Conservation (phyloP, 2,888 invertebrate genomes). For the Julus scandinavius region DNA sequence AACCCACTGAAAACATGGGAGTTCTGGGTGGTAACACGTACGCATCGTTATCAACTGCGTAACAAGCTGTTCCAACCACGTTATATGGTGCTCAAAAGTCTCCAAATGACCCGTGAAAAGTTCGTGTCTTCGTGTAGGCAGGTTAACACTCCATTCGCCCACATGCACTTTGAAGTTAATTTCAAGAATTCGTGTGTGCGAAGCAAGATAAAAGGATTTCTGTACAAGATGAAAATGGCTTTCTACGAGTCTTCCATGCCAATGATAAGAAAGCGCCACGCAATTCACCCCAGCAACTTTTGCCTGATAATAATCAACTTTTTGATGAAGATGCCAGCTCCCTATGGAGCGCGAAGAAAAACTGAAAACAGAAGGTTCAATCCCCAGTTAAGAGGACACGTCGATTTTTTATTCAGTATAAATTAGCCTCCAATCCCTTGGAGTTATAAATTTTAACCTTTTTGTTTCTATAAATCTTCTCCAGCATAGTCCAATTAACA, state of each 20-base stretch:
- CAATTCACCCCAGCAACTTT: constrained; percentile 6
- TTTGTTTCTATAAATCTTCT: constrained; percentile 34
- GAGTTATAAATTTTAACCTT: neutral
- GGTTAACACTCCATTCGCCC: constrained; percentile 12
- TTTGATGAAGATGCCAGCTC: constrained; percentile 42
- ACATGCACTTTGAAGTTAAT: neutral
- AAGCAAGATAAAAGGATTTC: constrained; percentile 2
- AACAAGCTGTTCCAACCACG: too few relatives aligned
- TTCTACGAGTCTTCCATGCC: neutral
- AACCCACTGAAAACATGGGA: too few relatives aligned
- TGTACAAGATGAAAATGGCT: neutral
- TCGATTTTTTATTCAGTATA: constrained; percentile 23
- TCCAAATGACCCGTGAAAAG: neutral
- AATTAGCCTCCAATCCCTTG: constrained; percentile 1
- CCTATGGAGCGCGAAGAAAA: neutral
- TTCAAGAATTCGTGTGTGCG: constrained; percentile 17
- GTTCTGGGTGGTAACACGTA: too few relatives aligned
- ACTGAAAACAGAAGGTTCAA: constrained; percentile 7
- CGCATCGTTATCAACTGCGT: too few relatives aligned
- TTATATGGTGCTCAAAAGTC: neutral
- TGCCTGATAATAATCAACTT: constrained; percentile 29
- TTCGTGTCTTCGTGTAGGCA: neutral
- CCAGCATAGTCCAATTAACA: constrained; percentile 23
- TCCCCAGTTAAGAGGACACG: constrained; percentile 30
- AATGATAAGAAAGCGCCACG: constrained; percentile 5